Evolutionary conservation across 1,140 invertebrate genomes (phyloP).

Genomic region (Littorina saxatilis): DNA sequence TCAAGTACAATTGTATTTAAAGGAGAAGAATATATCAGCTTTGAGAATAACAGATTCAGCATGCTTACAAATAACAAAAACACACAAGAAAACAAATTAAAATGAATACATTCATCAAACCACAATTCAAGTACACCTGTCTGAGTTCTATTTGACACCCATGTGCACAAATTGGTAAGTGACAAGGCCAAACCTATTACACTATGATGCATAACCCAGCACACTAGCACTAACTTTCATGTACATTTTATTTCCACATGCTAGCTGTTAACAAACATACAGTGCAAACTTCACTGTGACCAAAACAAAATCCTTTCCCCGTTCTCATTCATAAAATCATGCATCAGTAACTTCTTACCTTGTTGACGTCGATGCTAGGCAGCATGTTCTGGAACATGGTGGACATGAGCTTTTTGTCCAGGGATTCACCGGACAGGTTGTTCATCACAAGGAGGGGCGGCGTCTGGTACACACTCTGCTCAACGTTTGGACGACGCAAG

Average conservation of each 20-base stretch:
- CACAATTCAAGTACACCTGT: not conserved
- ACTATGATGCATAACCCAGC: too few species aligned
- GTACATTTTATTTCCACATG: too few species aligned
- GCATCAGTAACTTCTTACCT: slow-evolving; percentile 73
- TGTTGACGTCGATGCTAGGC: slow-evolving; percentile 95
- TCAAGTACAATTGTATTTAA: not conserved
- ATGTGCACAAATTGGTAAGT: too few species aligned
- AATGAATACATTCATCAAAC: not conserved
- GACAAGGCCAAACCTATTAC: not conserved
- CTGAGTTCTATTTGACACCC: not conserved
- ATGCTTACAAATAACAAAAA: not conserved
- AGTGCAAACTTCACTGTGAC: too few species aligned
- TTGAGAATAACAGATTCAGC: too few species aligned
- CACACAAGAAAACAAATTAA: not conserved
- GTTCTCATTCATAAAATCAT: not conserved
- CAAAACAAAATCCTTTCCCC: too few species aligned
- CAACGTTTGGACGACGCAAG: slow-evolving; percentile 85
- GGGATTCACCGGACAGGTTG: slow-evolving; percentile 86
- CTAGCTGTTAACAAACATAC: too few species aligned
- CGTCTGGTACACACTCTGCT: slow-evolving; percentile 85
- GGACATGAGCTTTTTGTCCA: slow-evolving; percentile 93
- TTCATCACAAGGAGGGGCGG: slow-evolving; percentile 95
- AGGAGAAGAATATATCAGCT: too few species aligned
- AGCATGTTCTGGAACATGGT: slow-evolving; percentile 99
- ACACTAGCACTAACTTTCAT: too few species aligned